Evolutionary conservation across 1,140 invertebrate species (phyloP), one percentile per base, ranked within the genome.

Genomic region (Geopemphigus sp.): DNA sequence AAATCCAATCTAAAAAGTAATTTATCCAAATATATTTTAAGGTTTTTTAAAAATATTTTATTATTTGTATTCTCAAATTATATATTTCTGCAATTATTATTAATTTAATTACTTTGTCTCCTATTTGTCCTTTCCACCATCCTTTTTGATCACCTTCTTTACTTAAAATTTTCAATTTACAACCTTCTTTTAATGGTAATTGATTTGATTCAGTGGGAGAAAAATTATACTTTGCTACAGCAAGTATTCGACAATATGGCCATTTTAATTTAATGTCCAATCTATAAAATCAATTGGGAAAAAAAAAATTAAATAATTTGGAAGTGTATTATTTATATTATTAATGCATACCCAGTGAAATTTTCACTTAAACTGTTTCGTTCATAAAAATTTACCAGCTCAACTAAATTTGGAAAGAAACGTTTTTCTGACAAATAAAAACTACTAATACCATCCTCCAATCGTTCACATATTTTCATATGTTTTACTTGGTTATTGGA

Each of bases 351-450:
- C 91, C 91, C 90, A n/a, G 92, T 91, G 86, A 98, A 98, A 86
- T 95, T 97, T 87, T 97, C 95, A 2, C 91, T 90, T 68, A 98
- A 87, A 84, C 93, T 95, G 80, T 92, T 92, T 68, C 92, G 89
- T 85, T 97, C 92, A 85, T 98, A 98, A 86, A 93, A 96, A 59
- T 92, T 91, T 64, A 98, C 91, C 32, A 98, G 88, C 85, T 97
- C 95, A 83, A 94, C 91, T 76, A 96, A 90, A 83, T 91, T 93
- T 83, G 92, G 92, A 84, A 98, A 98, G 85, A 92, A 95, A 70
- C 94, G 89, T n/a, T 93, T 92, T 84, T 95, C 91, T 19, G 94
- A 95, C 24, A 98, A 87, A 86, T 90, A 97, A 85, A 92, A 95
- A 59, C 89, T 87, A 81, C 87, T 85, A 15, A 87, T 85, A 29